phyloP scores from a whole-genome alignment of 2,797 vertebrate genomes.

The Sardinella longiceps region DNA sequence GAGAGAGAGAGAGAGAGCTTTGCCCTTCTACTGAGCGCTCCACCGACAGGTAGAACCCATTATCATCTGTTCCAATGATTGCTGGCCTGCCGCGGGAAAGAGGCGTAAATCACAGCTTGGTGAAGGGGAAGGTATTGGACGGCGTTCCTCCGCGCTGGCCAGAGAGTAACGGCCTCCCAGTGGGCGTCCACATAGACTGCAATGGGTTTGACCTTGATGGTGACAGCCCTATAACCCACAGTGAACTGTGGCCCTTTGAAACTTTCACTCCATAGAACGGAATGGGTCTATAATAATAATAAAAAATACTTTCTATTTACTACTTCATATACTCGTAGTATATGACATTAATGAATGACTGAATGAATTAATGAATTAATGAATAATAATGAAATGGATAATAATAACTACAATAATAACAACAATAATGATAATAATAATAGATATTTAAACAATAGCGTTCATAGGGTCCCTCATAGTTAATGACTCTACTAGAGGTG shows the following conservation, averaged over 20 bases:
- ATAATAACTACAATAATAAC: too few species aligned
- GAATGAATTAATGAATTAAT: too few species aligned
- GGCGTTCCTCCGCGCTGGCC: background rate
- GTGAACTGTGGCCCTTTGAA: background rate
- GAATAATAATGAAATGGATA: too few species aligned
- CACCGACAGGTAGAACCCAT: background rate
- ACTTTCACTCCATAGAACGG: background rate
- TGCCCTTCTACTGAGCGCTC: background rate
- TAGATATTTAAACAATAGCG: background rate
- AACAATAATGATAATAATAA: too few species aligned
- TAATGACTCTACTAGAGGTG: background rate
- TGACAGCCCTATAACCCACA: background rate
- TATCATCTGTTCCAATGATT: constrained; percentile 1
- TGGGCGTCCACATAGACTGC: background rate
- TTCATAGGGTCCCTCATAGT: background rate
- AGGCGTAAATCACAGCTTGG: background rate
- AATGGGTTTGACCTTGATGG: constrained; percentile 13
- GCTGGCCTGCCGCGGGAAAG: background rate
- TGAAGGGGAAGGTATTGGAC: background rate
- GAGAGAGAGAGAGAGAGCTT: background rate
- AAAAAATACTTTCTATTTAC: background rate
- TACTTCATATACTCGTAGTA: background rate
- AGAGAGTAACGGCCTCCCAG: background rate
- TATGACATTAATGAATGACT: too few species aligned
- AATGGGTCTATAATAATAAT: background rate